Conservation (phyloP, 2,797 vertebrate species). For the Adelosebastes latens region DNA sequence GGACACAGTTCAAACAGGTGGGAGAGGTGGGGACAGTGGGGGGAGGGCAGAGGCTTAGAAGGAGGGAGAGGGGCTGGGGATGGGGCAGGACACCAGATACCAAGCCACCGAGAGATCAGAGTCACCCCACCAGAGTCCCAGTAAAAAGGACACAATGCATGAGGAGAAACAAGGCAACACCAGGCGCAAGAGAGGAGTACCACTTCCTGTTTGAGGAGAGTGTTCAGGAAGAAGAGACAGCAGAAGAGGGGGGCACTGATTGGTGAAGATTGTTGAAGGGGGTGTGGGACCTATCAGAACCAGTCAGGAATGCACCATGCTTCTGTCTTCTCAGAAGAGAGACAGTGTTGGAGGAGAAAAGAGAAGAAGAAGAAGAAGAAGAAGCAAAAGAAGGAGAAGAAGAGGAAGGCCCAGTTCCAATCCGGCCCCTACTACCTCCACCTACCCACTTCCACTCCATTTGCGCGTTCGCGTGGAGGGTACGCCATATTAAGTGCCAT, state of each 20-base stretch:
- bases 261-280: constrained; percentile 53
- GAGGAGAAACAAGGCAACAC: constrained; percentile 79
- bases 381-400: background rate
- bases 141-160: constrained; percentile 74
- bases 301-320: constrained; percentile 89
- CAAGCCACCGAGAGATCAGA: constrained; percentile 70
- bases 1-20: constrained; percentile 78
- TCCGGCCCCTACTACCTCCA: no score
- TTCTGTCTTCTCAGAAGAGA: constrained; percentile 75
- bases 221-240: constrained; percentile 61
- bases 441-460: no score
- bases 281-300: constrained; percentile 71
- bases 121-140: constrained; percentile 69
- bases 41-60: constrained; percentile 4
- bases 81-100: constrained; percentile 57
- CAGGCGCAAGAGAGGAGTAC: constrained; percentile 61
- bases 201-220: constrained; percentile 74
- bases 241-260: constrained; percentile 59
- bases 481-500: no score
- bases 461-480: no score
- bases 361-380: background rate
- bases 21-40: constrained; percentile 45
- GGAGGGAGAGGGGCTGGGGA: constrained; percentile 13
- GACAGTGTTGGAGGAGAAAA: constrained; percentile 54
- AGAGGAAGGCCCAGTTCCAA: no score